These are phyloP conservation scores for Ectobius pallidus DNA, from an alignment of 2,888 invertebrate genomes.

Conservation along the genomic window DNA sequence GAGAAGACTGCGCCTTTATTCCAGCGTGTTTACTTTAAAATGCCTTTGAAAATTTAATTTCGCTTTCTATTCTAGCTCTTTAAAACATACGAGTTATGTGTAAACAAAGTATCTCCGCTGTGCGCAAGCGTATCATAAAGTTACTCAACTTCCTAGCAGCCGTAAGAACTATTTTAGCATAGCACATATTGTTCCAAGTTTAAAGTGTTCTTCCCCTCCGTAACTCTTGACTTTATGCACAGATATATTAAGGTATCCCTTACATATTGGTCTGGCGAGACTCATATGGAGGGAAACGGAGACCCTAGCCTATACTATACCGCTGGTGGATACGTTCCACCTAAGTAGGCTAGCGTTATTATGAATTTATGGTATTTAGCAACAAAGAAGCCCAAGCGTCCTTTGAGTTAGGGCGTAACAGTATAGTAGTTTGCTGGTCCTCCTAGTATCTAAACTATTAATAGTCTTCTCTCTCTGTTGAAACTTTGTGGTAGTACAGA, in stretches of 20 bases:
- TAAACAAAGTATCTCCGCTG: no score
- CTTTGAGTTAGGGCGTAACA: not conserved
- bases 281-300: no score
- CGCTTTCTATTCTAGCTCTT: no score
- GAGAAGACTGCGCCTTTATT: no score
- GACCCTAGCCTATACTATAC: not conserved
- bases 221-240: not conserved
- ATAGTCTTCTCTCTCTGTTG: not conserved
- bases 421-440: not conserved
- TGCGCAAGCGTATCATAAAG: no score
- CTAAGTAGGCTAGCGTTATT: not conserved
- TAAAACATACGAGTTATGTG: no score
- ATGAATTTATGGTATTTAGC: constrained; percentile 20
- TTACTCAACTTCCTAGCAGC: no score
- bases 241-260: constrained; percentile 11
- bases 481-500: constrained; percentile 17
- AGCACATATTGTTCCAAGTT: not conserved
- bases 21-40: no score
- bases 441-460: constrained; percentile 16
- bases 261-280: constrained; percentile 16
- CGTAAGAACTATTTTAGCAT: no score
- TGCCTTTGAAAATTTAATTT: no score
- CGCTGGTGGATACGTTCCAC: no score
- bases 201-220: not conserved
- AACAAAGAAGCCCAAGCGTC: not conserved